A percentile compares a stretch with the other conserved stretches of the same genome.
Conservation (phyloP, 2,888 invertebrate genomes). For the Cataglyphis albicans region DNA sequence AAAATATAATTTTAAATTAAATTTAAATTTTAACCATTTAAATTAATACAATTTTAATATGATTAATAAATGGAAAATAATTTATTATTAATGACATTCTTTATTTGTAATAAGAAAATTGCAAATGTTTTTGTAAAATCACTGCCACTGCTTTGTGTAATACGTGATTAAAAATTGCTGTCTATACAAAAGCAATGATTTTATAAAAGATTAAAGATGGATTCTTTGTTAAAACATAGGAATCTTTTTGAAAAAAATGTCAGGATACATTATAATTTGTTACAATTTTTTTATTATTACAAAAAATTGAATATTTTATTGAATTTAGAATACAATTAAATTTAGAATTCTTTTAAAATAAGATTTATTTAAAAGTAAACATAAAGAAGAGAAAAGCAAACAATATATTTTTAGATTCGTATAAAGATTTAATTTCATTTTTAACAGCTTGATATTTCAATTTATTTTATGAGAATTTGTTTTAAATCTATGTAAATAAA, state of each 20-base stretch:
- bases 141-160: neutral
- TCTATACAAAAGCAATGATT: neutral
- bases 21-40: neutral
- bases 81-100: too few relatives aligned
- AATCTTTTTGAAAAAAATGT: neutral
- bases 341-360: neutral
- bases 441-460: neutral
- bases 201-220: neutral
- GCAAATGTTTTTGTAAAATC: neutral
- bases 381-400: neutral
- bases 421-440: neutral
- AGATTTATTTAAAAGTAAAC: neutral
- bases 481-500: neutral
- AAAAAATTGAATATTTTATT: neutral
- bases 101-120: too few relatives aligned
- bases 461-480: neutral
- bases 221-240: neutral
- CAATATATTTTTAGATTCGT: neutral
- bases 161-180: neutral
- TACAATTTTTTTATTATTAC: neutral
- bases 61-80: neutral
- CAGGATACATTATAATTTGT: neutral
- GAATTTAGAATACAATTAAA: neutral
- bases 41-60: slow-evolving; percentile 7
- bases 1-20: neutral